Conservation (phyloP, 2,797 vertebrate species). For the Erpetoichthys calabaricus region DNA sequence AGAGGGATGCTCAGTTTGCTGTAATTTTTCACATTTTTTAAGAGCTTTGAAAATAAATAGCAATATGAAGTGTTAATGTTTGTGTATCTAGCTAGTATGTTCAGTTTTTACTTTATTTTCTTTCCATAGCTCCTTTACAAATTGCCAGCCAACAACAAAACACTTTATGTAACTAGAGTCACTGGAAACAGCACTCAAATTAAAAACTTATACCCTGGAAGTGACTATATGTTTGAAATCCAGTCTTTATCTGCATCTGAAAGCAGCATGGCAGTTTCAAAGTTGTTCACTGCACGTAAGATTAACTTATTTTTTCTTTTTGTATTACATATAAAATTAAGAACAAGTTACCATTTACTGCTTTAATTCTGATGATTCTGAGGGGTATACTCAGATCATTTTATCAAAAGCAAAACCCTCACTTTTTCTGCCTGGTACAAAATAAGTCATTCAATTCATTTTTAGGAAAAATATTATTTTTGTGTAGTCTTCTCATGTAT, state of each 20-base stretch:
- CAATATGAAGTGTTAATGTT: too few species aligned
- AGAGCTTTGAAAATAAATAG: background rate
- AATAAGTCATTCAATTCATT: too few species aligned
- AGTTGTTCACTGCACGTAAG: constrained; percentile 64
- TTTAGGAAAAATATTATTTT: too few species aligned
- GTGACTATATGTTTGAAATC: constrained; percentile 59
- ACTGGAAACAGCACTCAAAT: constrained; percentile 41
- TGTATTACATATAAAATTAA: constrained; percentile 4
- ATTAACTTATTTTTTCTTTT: constrained; percentile 10
- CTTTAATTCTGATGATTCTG: too few species aligned
- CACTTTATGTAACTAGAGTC: constrained; percentile 26
- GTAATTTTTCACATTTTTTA: constrained; percentile 19
- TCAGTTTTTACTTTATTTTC: constrained; percentile 7
- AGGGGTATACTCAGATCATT: too few species aligned
- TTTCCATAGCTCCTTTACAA: constrained; percentile 46
- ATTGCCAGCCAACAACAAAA: constrained; percentile 28
- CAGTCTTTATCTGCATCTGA: constrained; percentile 55
- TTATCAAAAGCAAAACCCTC: too few species aligned
- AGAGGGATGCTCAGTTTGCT: background rate
- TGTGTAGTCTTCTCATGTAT: too few species aligned
- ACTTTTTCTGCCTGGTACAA: too few species aligned
- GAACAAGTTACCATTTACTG: too few species aligned
- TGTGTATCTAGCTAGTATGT: background rate
- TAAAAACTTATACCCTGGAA: constrained; percentile 55
- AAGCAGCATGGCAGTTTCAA: constrained; percentile 40